These are phyloP conservation scores for Chaetura pelagica DNA, from an alignment of 2,113 vertebrate species.

Conservation along the genomic window DNA sequence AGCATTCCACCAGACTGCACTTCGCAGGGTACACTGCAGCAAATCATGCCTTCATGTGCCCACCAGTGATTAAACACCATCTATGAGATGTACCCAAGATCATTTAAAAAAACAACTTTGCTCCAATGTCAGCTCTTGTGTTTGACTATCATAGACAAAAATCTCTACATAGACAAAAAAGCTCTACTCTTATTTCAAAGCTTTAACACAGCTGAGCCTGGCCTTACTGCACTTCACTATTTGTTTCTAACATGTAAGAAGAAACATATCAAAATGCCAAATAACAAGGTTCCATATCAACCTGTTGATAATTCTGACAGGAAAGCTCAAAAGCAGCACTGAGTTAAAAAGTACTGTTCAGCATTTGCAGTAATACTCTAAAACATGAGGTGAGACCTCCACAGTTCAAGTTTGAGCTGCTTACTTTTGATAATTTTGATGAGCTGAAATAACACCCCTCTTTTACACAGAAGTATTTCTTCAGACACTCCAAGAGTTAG, in stretches of 20 bases:
- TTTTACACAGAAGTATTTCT: slow-evolving; percentile 45
- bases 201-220: not conserved
- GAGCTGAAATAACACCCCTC: slow-evolving; percentile 44
- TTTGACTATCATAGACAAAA: not conserved
- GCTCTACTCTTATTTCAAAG: not conserved
- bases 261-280: not conserved
- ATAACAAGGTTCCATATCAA: slow-evolving; percentile 49
- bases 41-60: not conserved
- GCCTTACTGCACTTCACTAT: not conserved
- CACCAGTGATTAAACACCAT: not conserved
- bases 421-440: slow-evolving; percentile 66
- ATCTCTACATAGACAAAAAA: not conserved
- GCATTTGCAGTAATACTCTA: slow-evolving; percentile 27
- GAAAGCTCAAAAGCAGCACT: not conserved
- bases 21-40: not conserved
- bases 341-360: not conserved
- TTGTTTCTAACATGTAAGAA: not conserved
- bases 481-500: slow-evolving; percentile 51
- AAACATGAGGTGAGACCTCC: slow-evolving; percentile 2
- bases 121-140: not conserved
- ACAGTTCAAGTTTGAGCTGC: not conserved
- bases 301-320: slow-evolving; percentile 74
- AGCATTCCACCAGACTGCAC: not conserved
- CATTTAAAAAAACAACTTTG: not conserved
- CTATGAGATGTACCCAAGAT: not conserved